Base-by-base conservation (phyloP, 2,113 vertebrate species). In the Sus scrofa region DNA sequence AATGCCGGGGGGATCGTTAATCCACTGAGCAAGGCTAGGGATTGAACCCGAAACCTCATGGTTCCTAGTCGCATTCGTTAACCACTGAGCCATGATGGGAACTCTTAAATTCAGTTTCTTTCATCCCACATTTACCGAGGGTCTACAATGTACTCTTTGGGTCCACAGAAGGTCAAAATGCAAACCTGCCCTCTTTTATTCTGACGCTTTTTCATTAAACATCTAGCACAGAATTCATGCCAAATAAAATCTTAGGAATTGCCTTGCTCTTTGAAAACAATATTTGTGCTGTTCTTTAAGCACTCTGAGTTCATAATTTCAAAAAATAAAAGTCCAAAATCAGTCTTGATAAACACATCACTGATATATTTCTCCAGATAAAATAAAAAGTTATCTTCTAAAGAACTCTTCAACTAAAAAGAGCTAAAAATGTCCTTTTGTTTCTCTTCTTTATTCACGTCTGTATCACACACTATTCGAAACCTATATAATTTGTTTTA, bases 201-300 rank as follows among this genome's bases (percentile, higher is more conserved):
- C 12, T n/a, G 77, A 63, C 13, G 50, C 19, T 92, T 58, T 37
- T 85, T 71, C 73, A 92, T 58, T 85, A 77, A 86, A 67, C 1
- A 60, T n/a, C 63, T 73, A 75, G 67, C n/a, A 81, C 1, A 86
- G 67, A 75, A 67, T 2, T 56, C 39, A 86, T 7, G 3, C 7
- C 54, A 70, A 95, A 89, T 26, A 74, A 65, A 88, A 92, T 24
- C 34, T 84, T n/a, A 65, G 44, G 18, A 79, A 74, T 79, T 3
- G 9, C 7, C 27, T 79, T 89, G 74, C 44, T 54, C 44, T 87
- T 20, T 70, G 44, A 91, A 84, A 74, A 68, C 3, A 95, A 1
- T 79, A 87, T 67, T 96, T 82, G 44, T 95, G 62, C 62, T 86
- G 44, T 44, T 68, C 22, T 87, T 89, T 78, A 96, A 89, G 86